phyloP scores from a whole-genome alignment of 2,113 vertebrate genomes.

The Nycticryphes semicollaris region DNA sequence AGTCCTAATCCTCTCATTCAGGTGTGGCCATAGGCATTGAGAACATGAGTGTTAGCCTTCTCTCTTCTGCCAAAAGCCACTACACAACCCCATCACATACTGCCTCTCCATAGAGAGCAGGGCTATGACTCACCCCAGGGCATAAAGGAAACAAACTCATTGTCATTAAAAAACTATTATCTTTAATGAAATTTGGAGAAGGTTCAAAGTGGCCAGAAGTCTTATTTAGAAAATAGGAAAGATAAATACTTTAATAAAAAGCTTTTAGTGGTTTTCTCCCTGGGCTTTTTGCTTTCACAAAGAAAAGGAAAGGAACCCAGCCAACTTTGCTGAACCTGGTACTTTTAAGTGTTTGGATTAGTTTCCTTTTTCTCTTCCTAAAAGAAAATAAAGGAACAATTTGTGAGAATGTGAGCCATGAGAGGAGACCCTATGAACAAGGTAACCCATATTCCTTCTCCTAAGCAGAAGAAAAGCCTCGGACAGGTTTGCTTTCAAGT shows the following conservation, averaged over 20 bases:
- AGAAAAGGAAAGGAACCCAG: background rate
- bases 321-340: background rate
- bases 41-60: background rate
- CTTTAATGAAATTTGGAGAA: background rate
- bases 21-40: background rate
- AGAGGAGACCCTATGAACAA: background rate
- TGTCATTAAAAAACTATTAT: background rate
- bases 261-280: background rate
- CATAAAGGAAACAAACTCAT: background rate
- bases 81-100: background rate
- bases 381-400: background rate
- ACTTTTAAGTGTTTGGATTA: background rate
- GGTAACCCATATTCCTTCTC: background rate
- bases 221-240: constrained; percentile 12
- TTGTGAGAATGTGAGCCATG: background rate
- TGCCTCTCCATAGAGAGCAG: background rate
- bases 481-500: background rate
- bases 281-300: background rate
- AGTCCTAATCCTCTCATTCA: background rate
- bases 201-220: background rate
- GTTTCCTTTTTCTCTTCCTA: background rate
- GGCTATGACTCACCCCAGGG: background rate
- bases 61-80: background rate
- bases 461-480: background rate
- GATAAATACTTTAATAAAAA: constrained; percentile 16